A percentile compares a stretch with the other conserved stretches of the same genome.
Evolutionary conservation across 2,888 invertebrate genomes (phyloP).

Genomic region (Lasioglossum vierecki): DNA sequence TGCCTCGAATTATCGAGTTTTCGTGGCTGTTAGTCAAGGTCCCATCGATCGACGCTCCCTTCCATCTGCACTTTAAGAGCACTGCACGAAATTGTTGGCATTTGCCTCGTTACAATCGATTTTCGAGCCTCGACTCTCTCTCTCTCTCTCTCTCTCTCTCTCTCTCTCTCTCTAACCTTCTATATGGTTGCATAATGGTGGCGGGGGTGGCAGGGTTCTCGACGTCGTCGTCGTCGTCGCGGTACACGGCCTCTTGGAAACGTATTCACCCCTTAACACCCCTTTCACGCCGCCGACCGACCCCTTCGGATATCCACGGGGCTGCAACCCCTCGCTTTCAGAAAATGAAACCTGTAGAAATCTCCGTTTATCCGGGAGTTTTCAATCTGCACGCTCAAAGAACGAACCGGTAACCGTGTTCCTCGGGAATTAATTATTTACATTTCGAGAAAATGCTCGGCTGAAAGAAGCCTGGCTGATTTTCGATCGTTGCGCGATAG

Average conservation of each 20-base stretch:
- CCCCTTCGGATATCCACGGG: not conserved
- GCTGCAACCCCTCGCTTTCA: slow-evolving; percentile 5
- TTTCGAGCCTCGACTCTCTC: not conserved
- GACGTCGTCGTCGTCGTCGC: not conserved
- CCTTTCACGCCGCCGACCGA: not conserved
- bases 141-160: not conserved
- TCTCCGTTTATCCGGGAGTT: slow-evolving; percentile 1
- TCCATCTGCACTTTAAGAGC: not conserved
- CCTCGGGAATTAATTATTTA: not conserved
- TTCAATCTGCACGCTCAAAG: slow-evolving; percentile 10
- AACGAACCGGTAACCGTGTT: not conserved
- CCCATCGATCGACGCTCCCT: not conserved
- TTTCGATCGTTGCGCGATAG: not conserved
- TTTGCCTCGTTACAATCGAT: slow-evolving; percentile 15
- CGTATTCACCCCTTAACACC: slow-evolving; percentile 14
- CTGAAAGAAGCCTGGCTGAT: not conserved
- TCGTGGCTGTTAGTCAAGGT: slow-evolving; percentile 15
- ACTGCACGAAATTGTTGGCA: slow-evolving; percentile 14
- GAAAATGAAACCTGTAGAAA: slow-evolving; percentile 9
- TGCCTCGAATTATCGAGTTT: slow-evolving; percentile 6
- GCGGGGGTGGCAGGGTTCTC: not conserved
- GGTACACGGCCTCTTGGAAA: slow-evolving; percentile 5
- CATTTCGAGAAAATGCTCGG: not conserved
- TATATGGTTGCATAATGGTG: not conserved
- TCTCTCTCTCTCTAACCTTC: not conserved